Base-by-base conservation (phyloP, 2,888 invertebrate species). In the Pachydiplax longipennis region DNA sequence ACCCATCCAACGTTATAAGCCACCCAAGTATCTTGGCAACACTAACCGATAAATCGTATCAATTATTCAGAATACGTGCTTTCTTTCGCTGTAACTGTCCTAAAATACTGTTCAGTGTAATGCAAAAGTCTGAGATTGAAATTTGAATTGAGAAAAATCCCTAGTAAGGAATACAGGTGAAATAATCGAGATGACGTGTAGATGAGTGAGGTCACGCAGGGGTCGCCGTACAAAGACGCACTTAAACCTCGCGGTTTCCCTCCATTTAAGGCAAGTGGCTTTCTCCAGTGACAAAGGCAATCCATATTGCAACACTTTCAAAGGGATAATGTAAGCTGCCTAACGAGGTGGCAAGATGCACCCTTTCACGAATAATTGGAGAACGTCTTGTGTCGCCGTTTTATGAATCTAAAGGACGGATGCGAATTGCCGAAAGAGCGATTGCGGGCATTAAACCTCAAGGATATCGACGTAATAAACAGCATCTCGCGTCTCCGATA, bases 251-350 rank as follows among this genome's bases (percentile, higher is more conserved):
- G 87, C 37, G 61, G 87, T 61, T 87, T 87, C 37, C 73, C 73
- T 61, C 87, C 87, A 61, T 61, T 87, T 61, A 87, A 25, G 87
- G 87, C 87, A 53, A 87, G 87, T 87, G 87, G 87, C 87, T 87
- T 87, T 22, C 61, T 87, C 87, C 13, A 22, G 37, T 87, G 87
- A 87, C 87, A 87, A 87, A 87, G 61, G 87, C 87, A 87, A 87
- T 87, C 61, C 87, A 65, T 87, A 87, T 61, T 48, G 87, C 37
- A 87, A 87, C 87, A 61, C 61, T 61, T 61, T 87, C 87, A 87
- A 87, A 87, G 87, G n/a, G 87, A 87, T 87, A 87, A 61, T 61
- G 87, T 87, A 22, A 37, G 87, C 61, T 61, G 87, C 22, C 61
- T 87, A 87, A 87, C 87, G 65, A 87, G 87, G 61, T 37, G 65